These are phyloP conservation scores for Ochotona curzoniae DNA, from an alignment of 2,113 vertebrate species.

Conservation along the genomic window DNA sequence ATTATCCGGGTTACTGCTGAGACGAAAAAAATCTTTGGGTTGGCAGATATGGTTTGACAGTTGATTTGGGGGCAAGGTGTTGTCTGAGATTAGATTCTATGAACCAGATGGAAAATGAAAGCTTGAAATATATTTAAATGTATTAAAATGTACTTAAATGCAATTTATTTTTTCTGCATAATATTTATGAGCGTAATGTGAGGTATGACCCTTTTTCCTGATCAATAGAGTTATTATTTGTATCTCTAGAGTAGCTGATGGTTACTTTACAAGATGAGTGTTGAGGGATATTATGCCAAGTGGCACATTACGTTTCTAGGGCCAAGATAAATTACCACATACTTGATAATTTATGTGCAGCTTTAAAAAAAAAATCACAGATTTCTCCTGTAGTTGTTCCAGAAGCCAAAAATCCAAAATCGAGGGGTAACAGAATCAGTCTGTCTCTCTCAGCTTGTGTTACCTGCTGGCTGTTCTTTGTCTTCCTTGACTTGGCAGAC, in stretches of 20 bases:
- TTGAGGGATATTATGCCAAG: conserved; percentile 6
- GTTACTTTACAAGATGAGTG: background rate
- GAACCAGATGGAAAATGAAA: conserved; percentile 25
- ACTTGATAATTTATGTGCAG: background rate
- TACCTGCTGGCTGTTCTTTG: background rate
- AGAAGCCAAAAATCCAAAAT: background rate
- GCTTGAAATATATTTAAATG: background rate
- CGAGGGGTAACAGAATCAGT: background rate
- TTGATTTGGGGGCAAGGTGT: background rate
- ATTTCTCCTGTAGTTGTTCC: background rate
- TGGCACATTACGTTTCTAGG: background rate
- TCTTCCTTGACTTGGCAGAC: background rate
- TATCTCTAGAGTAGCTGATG: background rate
- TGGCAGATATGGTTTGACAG: background rate
- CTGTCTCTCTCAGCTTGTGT: background rate
- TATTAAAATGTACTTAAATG: background rate
- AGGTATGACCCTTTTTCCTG: background rate
- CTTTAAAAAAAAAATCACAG: background rate
- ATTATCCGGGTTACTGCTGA: background rate
- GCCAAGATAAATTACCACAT: background rate
- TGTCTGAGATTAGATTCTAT: conserved; percentile 29
- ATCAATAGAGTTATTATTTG: background rate
- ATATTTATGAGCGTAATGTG: conserved; percentile 8
- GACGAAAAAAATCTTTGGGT: background rate
- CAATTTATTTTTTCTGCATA: conserved; percentile 29